These are phyloP conservation scores for Spea multiplicata DNA, from an alignment of 2,113 vertebrate genomes.

Conservation along the genomic window DNA sequence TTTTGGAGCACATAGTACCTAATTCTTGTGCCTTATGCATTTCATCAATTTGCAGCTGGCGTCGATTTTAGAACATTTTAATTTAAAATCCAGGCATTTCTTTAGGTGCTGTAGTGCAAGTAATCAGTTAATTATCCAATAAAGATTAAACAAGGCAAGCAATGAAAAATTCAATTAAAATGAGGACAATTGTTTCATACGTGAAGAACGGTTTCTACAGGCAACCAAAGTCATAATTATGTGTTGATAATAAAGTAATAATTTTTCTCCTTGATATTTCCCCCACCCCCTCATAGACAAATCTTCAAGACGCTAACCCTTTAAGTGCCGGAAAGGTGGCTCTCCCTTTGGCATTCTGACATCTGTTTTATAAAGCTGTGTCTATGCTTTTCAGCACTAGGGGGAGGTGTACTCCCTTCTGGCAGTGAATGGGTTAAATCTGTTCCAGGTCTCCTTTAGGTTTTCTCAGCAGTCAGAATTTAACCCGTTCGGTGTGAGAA, in stretches of 20 bases:
- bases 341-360: no score
- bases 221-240: conserved; percentile 45
- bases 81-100: conserved; percentile 50
- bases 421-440: no score
- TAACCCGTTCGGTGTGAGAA: background rate
- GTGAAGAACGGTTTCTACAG: conserved; percentile 47
- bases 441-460: background rate
- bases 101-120: conserved; percentile 48
- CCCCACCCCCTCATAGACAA: conserved; percentile 26
- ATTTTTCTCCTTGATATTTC: conserved; percentile 2
- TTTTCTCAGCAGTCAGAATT: background rate
- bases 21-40: conserved; percentile 1
- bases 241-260: conserved; percentile 32
- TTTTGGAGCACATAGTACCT: background rate
- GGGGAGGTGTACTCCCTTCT: no score
- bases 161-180: conserved; percentile 55
- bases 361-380: no score
- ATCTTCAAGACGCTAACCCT: background rate
- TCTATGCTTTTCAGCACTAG: no score
- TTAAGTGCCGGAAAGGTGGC: no score
- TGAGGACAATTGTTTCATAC: conserved; percentile 47
- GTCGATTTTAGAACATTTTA: conserved; percentile 34
- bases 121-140: conserved; percentile 56
- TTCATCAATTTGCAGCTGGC: conserved; percentile 35
- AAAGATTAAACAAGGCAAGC: conserved; percentile 50